Evolutionary conservation across 2,888 invertebrate genomes (phyloP).

Genomic region (Epinotia ramella): DNA sequence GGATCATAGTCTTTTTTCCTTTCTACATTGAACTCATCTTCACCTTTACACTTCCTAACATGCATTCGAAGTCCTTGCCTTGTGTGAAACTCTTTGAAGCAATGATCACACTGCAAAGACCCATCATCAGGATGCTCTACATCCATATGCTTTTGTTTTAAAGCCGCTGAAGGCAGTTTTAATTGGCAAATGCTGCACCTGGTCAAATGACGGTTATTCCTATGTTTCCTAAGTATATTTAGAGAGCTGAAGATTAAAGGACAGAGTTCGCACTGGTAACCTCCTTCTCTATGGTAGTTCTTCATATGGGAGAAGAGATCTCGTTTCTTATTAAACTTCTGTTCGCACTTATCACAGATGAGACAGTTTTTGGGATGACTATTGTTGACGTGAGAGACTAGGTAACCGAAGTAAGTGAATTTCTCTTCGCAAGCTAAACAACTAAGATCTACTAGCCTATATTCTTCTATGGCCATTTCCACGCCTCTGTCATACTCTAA

Average conservation of each 20-base stretch:
- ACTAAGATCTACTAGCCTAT: slow-evolving; percentile 67
- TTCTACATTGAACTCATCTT: slow-evolving; percentile 61
- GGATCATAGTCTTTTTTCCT: slow-evolving; percentile 69
- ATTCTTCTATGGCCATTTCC: slow-evolving; percentile 78
- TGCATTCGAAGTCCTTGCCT: slow-evolving; percentile 79
- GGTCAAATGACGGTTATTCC: slow-evolving; percentile 72
- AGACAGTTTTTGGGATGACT: slow-evolving; percentile 77
- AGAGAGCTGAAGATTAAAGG: slow-evolving; percentile 70
- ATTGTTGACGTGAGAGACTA: slow-evolving; percentile 76
- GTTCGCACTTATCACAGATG: slow-evolving; percentile 75
- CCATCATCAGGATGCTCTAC: slow-evolving; percentile 77
- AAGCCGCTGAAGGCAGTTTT: slow-evolving; percentile 71
- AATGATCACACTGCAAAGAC: slow-evolving; percentile 72
- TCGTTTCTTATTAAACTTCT: slow-evolving; percentile 76
- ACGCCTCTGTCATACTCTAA: slow-evolving; percentile 70
- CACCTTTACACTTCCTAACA: slow-evolving; percentile 70
- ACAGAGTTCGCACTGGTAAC: slow-evolving; percentile 74
- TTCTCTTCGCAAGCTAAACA: slow-evolving; percentile 71
- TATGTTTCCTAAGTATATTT: slow-evolving; percentile 75
- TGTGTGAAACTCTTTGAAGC: slow-evolving; percentile 76
- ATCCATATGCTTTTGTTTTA: slow-evolving; percentile 76
- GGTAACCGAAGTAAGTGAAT: slow-evolving; percentile 75
- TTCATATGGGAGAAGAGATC: slow-evolving; percentile 79
- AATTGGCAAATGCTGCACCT: slow-evolving; percentile 73
- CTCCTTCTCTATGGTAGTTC: slow-evolving; percentile 79